Evolutionary conservation across 2,797 vertebrate species (phyloP).

Genomic region (Neopelma chrysocephalum): DNA sequence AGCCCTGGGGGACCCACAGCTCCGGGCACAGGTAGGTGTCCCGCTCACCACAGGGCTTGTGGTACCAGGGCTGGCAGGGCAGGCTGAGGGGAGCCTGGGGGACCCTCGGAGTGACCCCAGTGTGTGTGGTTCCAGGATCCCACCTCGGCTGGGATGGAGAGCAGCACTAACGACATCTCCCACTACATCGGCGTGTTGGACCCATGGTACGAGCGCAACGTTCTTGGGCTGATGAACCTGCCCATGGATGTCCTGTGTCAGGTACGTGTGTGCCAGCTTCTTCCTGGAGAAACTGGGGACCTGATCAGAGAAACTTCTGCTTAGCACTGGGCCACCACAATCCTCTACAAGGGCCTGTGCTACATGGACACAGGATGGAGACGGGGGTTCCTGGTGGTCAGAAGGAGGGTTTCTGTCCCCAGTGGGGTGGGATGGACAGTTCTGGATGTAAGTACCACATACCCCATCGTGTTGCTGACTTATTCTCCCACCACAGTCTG

Average conservation of each 20-base stretch:
- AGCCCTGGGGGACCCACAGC: neutral
- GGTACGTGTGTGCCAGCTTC: conserved; percentile 69
- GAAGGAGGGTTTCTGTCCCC: neutral
- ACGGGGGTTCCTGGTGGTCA: neutral
- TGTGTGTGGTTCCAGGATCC: conserved; percentile 52
- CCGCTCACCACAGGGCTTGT: fast-evolving
- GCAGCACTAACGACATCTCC: conserved; percentile 93
- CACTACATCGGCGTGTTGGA: conserved; percentile 94
- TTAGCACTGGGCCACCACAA: fast-evolving
- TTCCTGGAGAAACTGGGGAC: fast-evolving
- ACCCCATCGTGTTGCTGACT: fast-evolving
- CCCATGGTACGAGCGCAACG: conserved; percentile 96
- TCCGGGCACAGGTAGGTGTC: conserved; percentile 44
- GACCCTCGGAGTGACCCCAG: neutral
- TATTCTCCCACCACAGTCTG: conserved; percentile 72
- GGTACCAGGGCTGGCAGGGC: neutral
- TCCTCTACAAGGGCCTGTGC: neutral
- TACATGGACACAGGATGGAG: fast-evolving
- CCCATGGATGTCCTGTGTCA: conserved; percentile 88
- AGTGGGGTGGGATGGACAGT: fast-evolving
- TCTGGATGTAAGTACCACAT: neutral
- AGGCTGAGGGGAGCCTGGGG: neutral
- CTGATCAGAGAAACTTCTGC: neutral
- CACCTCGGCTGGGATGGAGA: conserved; percentile 44
- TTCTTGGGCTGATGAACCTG: conserved; percentile 88